Evolutionary conservation across 2,113 vertebrate genomes (phyloP).

Genomic region (Polypterus bichir): DNA sequence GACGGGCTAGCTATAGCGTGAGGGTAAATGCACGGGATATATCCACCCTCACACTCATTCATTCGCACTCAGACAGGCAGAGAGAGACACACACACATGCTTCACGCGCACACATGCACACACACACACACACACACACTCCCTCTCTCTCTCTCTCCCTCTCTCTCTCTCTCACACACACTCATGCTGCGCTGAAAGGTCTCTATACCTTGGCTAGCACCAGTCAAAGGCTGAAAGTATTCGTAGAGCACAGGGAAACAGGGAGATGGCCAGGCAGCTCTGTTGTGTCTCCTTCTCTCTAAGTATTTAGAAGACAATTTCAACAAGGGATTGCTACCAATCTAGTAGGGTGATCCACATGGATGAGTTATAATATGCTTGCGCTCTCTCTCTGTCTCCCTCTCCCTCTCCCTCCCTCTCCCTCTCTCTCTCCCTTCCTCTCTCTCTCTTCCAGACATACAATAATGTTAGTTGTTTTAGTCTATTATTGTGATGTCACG

Average conservation of each 20-base stretch:
- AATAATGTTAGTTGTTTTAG: conserved; percentile 54
- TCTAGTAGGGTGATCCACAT: conserved; percentile 54
- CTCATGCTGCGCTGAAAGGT: conserved; percentile 32
- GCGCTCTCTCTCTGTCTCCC: conserved; percentile 28
- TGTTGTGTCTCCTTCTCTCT: conserved; percentile 45
- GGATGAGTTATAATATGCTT: conserved; percentile 64
- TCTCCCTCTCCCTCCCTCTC: conserved; percentile 17
- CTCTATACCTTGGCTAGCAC: conserved; percentile 52
- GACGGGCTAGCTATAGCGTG: conserved; percentile 56
- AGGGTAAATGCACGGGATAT: conserved; percentile 63
- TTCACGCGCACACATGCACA: too few species aligned
- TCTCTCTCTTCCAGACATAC: conserved; percentile 24
- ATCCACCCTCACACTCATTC: conserved; percentile 42
- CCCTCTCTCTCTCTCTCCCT: conserved; percentile 16
- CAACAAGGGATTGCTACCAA: conserved; percentile 54
- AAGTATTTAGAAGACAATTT: conserved; percentile 61
- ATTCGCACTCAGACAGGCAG: conserved; percentile 23
- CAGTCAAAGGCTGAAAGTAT: conserved; percentile 42
- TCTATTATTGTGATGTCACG: conserved; percentile 58
- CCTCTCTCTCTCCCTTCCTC: conserved; percentile 26
- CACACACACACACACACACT: conserved; percentile 31
- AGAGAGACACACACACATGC: conserved; percentile 1
- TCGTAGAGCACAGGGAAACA: conserved; percentile 27
- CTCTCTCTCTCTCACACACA: background rate
- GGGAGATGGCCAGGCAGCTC: conserved; percentile 45